These are phyloP conservation scores for Heteropelma amictum DNA, from an alignment of 2,888 invertebrate genomes.

Conservation along the genomic window DNA sequence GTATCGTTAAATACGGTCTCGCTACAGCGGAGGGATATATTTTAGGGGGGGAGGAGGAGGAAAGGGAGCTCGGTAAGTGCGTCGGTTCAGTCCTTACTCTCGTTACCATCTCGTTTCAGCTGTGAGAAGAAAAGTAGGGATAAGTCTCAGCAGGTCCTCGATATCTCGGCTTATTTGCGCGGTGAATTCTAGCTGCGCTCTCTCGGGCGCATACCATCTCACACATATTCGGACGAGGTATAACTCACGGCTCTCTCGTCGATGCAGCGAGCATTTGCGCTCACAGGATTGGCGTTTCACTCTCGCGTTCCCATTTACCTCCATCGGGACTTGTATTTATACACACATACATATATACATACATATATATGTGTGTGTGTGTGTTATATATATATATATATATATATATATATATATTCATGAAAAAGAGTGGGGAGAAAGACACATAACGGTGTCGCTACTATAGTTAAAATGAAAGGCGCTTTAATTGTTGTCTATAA, in stretches of 20 bases:
- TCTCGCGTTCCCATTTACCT: constrained; percentile 76
- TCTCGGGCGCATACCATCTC: constrained; percentile 26
- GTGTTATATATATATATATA: constrained; percentile 49
- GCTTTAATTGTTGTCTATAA: constrained; percentile 74
- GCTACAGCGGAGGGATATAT: neutral
- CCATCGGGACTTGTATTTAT: constrained; percentile 67
- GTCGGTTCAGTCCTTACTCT: too few species aligned
- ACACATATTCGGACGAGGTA: neutral
- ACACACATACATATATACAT: constrained; percentile 1
- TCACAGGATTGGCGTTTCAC: constrained; percentile 73
- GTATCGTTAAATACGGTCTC: too few species aligned
- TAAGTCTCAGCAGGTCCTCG: neutral
- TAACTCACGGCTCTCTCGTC: constrained; percentile 49
- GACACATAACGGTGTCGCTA: constrained; percentile 70
- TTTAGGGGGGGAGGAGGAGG: too few species aligned
- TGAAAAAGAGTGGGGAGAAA: constrained; percentile 7
- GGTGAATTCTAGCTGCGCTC: constrained; percentile 59
- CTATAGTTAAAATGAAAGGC: constrained; percentile 77
- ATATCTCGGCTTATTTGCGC: neutral
- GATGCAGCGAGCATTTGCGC: constrained; percentile 56
- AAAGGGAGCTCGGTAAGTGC: too few species aligned
- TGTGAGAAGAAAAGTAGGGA: neutral
- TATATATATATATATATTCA: constrained; percentile 9
- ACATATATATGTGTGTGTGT: constrained; percentile 1
- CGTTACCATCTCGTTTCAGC: too few species aligned